Evolutionary conservation across 2,888 invertebrate species (phyloP).

Genomic region (Pyralis farinalis): DNA sequence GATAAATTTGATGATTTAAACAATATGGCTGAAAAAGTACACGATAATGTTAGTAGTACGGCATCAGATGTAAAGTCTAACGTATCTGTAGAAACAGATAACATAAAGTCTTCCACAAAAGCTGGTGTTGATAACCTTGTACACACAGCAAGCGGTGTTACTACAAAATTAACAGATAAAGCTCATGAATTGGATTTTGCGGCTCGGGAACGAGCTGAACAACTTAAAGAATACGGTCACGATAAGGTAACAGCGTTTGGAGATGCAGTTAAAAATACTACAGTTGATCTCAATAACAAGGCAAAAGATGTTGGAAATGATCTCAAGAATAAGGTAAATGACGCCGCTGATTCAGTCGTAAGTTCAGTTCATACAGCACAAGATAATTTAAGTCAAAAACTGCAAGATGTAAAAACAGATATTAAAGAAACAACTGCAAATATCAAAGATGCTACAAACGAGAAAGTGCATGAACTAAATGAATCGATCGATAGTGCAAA

Average conservation of each 20-base stretch:
- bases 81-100: constrained; percentile 38
- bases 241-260: constrained; percentile 43
- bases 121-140: constrained; percentile 54
- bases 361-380: constrained; percentile 41
- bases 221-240: constrained; percentile 44
- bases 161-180: constrained; percentile 56
- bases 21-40: constrained; percentile 38
- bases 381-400: constrained; percentile 42
- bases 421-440: constrained; percentile 44
- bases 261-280: constrained; percentile 42
- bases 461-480: constrained; percentile 48
- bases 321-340: constrained; percentile 48
- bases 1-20: constrained; percentile 42
- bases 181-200: constrained; percentile 59
- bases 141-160: constrained; percentile 48
- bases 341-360: constrained; percentile 46
- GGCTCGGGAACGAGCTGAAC: constrained; percentile 59
- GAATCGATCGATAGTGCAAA: constrained; percentile 51
- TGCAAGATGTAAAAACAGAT: constrained; percentile 43
- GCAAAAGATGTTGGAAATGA: constrained; percentile 41
- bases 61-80: constrained; percentile 37
- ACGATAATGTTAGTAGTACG: constrained; percentile 37
- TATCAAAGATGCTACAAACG: constrained; percentile 41
- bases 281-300: constrained; percentile 40
- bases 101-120: constrained; percentile 39